phyloP scores from a whole-genome alignment of 2,888 invertebrate genomes.

The Hypomecis atomaria region DNA sequence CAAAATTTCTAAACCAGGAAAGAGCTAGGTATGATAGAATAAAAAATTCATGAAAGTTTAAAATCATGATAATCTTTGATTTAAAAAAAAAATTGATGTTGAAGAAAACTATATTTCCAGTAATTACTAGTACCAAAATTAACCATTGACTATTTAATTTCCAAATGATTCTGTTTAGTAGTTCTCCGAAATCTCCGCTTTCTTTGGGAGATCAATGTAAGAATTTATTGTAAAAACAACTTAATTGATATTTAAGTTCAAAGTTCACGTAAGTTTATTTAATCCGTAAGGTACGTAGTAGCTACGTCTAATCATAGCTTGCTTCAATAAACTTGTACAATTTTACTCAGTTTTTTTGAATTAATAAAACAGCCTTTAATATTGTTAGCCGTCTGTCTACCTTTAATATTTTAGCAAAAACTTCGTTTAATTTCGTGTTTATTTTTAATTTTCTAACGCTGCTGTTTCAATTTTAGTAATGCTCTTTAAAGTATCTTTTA shows the following conservation, averaged over 20 bases:
- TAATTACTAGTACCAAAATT: no score
- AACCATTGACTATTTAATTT: no score
- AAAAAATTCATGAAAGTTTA: no score
- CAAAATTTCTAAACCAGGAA: no score
- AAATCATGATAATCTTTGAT: no score
- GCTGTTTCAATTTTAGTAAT: constrained; percentile 18
- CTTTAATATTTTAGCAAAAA: constrained; percentile 8
- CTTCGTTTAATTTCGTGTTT: constrained; percentile 18
- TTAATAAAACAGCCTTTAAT: constrained; percentile 14
- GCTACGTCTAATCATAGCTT: constrained; percentile 5
- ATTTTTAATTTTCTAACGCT: constrained; percentile 25
- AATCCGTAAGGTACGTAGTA: background rate
- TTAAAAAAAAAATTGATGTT: no score
- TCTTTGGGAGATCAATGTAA: constrained; percentile 3
- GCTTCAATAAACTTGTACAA: constrained; percentile 9
- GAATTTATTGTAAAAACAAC: background rate
- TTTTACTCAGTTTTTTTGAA: constrained; percentile 16
- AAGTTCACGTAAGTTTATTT: constrained; percentile 8
- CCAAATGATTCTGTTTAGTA: no score
- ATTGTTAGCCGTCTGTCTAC: constrained; percentile 13
- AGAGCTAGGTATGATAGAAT: no score
- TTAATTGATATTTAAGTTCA: constrained; percentile 8
- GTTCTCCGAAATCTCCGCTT: background rate
- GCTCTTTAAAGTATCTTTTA: constrained; percentile 13
- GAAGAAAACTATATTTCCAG: no score